Evolutionary conservation across 2,113 vertebrate species (phyloP).

Genomic region (Eulemur rufifrons): DNA sequence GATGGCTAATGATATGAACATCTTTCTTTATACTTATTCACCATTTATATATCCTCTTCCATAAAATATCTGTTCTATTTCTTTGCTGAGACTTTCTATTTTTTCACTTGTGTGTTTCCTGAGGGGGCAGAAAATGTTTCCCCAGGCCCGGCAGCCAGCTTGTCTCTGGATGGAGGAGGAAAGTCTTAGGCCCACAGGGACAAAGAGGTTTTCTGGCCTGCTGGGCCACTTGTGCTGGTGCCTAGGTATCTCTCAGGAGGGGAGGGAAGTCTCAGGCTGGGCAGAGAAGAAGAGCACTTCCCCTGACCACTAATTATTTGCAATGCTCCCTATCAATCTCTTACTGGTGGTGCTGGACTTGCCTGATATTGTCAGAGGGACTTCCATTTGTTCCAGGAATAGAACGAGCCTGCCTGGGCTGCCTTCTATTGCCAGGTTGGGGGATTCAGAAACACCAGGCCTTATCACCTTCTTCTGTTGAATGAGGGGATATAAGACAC

Average conservation of each 20-base stretch:
- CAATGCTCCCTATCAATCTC: background rate
- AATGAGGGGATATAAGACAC: background rate
- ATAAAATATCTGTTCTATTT: constrained; percentile 18
- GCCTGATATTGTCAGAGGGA: background rate
- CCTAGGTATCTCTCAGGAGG: background rate
- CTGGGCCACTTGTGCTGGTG: background rate
- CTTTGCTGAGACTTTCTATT: background rate
- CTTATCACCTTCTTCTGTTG: background rate
- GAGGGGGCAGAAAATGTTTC: background rate
- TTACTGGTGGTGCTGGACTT: background rate
- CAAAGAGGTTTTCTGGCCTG: background rate
- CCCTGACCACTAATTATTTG: background rate
- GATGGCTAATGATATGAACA: background rate
- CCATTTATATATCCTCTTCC: background rate
- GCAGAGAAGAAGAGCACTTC: background rate
- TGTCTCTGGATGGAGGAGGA: background rate
- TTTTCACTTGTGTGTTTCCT: background rate
- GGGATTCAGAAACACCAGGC: background rate
- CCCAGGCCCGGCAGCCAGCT: background rate
- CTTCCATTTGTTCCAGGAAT: background rate
- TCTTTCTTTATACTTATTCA: background rate
- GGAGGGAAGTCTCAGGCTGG: background rate
- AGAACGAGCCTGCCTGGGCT: background rate
- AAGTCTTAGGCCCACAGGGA: background rate
- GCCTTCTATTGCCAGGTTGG: background rate